Evolutionary conservation across 2,113 vertebrate genomes (phyloP).

Genomic region (Naja naja): DNA sequence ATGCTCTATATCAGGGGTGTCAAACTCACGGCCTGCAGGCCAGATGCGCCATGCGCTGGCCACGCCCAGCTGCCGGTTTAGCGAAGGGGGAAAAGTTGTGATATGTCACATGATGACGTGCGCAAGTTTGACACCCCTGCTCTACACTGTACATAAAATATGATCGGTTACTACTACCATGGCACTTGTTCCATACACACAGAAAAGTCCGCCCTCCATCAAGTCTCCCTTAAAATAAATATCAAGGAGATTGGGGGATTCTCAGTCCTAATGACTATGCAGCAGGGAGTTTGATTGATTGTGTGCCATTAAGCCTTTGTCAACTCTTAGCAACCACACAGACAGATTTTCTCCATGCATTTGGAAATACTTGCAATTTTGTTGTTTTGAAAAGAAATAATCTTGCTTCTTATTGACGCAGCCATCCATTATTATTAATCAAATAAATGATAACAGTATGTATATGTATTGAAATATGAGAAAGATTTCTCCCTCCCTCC

Average conservation of each 20-base stretch:
- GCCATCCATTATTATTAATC: background rate
- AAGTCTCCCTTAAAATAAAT: background rate
- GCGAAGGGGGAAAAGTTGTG: too few species aligned
- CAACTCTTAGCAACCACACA: background rate
- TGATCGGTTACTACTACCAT: background rate
- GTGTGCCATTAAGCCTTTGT: background rate
- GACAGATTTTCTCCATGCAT: background rate
- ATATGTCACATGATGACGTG: too few species aligned
- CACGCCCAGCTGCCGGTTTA: too few species aligned
- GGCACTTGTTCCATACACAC: background rate
- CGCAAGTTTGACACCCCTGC: too few species aligned
- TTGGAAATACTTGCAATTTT: background rate
- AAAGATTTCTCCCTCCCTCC: conserved; percentile 25
- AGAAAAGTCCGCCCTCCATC: background rate
- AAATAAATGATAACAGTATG: conserved; percentile 33
- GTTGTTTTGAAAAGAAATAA: background rate
- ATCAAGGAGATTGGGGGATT: too few species aligned
- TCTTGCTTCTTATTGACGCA: background rate
- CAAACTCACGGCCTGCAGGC: too few species aligned
- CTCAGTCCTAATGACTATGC: background rate
- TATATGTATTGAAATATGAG: background rate
- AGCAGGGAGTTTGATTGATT: background rate
- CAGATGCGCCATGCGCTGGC: too few species aligned
- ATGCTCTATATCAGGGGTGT: background rate
- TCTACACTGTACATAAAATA: background rate